Evolutionary conservation across 1,140 invertebrate species (phyloP).

Genomic region (Mycetomoellerius zeteki): DNA sequence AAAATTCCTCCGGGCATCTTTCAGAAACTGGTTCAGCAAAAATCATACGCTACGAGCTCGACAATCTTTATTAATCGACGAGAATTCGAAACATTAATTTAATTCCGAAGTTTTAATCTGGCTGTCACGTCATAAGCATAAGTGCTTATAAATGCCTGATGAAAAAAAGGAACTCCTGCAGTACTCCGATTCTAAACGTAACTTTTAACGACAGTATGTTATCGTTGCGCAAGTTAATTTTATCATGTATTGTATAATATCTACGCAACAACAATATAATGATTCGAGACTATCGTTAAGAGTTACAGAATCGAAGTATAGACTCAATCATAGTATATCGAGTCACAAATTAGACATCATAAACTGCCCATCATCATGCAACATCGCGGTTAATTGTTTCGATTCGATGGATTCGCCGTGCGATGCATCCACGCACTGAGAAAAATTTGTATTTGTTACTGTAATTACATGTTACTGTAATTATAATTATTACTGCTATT

Average conservation of each 20-base stretch:
- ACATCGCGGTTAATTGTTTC: conserved; percentile 36
- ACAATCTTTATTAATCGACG: not conserved
- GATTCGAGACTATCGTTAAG: no score
- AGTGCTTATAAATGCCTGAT: conserved; percentile 6
- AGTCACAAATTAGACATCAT: not conserved
- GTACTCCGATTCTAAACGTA: no score
- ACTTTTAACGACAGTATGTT: no score
- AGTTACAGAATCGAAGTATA: no score
- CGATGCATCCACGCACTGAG: not conserved
- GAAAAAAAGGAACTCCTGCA: not conserved
- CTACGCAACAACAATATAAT: no score
- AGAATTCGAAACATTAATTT: conserved; percentile 1
- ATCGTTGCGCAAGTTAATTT: no score
- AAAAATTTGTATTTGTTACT: no score
- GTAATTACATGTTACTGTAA: no score
- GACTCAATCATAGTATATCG: not conserved
- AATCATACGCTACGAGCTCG: not conserved
- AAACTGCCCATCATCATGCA: not conserved
- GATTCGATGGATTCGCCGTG: conserved; percentile 3
- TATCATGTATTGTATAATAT: no score
- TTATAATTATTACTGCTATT: no score
- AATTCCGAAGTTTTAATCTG: not conserved
- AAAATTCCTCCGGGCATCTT: not conserved
- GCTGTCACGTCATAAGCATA: not conserved
- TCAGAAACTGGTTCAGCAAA: not conserved